Percentiles rank a stretch among this genome's conserved stretches.
These are phyloP conservation scores for Agrochola macilenta DNA, from an alignment of 2,888 invertebrate species.

Conservation along the genomic window DNA sequence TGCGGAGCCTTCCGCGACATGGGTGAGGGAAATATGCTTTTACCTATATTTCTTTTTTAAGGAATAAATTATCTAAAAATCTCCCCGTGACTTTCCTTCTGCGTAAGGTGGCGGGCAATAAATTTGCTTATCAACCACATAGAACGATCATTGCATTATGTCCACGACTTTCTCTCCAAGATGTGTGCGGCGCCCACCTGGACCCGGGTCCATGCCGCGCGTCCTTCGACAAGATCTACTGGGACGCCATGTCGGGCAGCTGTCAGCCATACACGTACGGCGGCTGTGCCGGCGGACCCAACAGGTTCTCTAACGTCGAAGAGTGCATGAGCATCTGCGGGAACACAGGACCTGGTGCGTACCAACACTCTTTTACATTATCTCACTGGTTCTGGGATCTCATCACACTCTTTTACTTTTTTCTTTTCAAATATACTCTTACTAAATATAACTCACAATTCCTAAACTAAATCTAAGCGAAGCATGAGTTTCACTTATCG, in stretches of 20 bases:
- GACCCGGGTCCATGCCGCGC: constrained; percentile 94
- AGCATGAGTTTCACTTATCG: constrained; percentile 44
- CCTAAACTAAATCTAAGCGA: constrained; percentile 22
- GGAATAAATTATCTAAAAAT: neutral
- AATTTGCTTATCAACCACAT: neutral
- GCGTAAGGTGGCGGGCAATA: neutral
- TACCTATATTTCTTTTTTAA: neutral
- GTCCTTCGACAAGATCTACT: constrained; percentile 93
- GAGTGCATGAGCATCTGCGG: constrained; percentile 94
- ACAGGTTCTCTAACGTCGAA: constrained; percentile 93
- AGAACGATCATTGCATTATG: neutral
- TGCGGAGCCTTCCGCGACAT: constrained; percentile 92
- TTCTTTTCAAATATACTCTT: constrained; percentile 31
- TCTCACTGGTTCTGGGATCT: constrained; percentile 33
- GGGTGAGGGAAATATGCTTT: constrained; percentile 34
- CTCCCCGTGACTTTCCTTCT: neutral
- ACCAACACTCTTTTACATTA: neutral
- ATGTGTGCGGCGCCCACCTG: constrained; percentile 92
- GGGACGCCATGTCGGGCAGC: constrained; percentile 89
- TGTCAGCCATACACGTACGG: constrained; percentile 94
- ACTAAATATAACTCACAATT: constrained; percentile 34
- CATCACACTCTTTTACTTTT: neutral
- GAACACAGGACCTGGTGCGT: constrained; percentile 77
- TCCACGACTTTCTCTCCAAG: constrained; percentile 79
- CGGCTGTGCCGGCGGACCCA: constrained; percentile 96